Evolutionary conservation across 1,140 invertebrate genomes (phyloP).

Genomic region (Solenopsis fugax): DNA sequence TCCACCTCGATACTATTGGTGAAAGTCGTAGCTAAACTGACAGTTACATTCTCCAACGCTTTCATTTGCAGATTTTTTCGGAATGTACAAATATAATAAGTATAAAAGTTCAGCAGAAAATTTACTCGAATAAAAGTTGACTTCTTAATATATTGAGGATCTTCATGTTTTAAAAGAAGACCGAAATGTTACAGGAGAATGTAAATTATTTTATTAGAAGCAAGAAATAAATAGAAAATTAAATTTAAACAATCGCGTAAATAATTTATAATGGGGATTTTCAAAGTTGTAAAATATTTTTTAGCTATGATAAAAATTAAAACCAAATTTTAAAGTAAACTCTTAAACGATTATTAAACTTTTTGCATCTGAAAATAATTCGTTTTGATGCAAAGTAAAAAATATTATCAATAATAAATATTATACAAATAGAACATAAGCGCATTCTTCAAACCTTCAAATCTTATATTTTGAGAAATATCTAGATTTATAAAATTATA

Average conservation of each 20-base stretch:
- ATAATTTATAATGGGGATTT: neutral
- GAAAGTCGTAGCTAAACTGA: neutral
- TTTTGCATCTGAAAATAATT: no score
- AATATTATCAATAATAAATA: no score
- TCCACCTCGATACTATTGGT: conserved; percentile 74
- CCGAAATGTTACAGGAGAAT: neutral
- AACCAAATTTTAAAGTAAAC: no score
- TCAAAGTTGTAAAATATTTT: no score
- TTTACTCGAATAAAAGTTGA: neutral
- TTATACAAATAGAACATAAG: no score
- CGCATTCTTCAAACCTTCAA: no score
- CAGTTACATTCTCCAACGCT: neutral
- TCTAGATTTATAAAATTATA: no score
- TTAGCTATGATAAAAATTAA: no score
- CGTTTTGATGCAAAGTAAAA: no score
- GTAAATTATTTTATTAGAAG: neutral
- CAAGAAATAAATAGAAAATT: neutral
- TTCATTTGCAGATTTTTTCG: neutral
- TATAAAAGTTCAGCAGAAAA: neutral
- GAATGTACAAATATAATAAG: neutral
- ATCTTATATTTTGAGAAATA: no score
- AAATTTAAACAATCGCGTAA: neutral
- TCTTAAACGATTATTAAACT: no score
- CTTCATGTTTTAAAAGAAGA: neutral
- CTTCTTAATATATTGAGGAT: neutral